These are phyloP conservation scores for Leptarthrus brevirostris DNA, from an alignment of 2,888 invertebrate species.

Conservation along the genomic window DNA sequence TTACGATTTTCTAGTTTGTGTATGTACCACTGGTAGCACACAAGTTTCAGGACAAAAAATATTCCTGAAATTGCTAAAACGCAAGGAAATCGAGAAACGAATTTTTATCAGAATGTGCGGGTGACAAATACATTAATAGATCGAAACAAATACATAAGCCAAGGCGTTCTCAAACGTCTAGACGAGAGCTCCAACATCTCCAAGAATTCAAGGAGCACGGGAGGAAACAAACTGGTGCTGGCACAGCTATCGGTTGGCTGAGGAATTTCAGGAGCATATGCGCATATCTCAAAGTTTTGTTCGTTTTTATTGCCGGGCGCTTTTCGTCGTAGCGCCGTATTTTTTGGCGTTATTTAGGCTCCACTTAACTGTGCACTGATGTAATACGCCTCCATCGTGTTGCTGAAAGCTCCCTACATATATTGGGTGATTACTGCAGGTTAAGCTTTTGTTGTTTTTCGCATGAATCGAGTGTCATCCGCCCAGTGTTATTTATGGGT, in stretches of 20 bases:
- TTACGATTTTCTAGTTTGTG: slow-evolving; percentile 16
- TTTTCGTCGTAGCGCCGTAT: not conserved
- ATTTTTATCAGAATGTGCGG: slow-evolving; percentile 40
- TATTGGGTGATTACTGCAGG: slow-evolving; percentile 5
- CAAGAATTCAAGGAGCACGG: slow-evolving; percentile 16
- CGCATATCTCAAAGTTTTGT: slow-evolving; percentile 51
- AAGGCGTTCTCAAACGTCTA: not conserved
- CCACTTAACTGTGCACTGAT: slow-evolving; percentile 30
- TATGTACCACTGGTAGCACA: slow-evolving; percentile 19
- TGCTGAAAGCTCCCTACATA: slow-evolving; percentile 13
- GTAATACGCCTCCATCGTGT: slow-evolving; percentile 27
- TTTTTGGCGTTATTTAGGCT: slow-evolving; percentile 19
- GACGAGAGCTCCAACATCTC: not conserved
- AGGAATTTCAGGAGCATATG: slow-evolving; percentile 50
- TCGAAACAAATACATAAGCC: slow-evolving; percentile 4
- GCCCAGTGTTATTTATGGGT: slow-evolving; percentile 42
- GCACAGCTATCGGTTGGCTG: slow-evolving; percentile 50
- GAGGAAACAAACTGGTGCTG: not conserved
- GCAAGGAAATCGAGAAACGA: slow-evolving; percentile 34
- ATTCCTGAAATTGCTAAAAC: slow-evolving; percentile 37
- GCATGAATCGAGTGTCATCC: slow-evolving; percentile 29
- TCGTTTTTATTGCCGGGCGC: slow-evolving; percentile 25
- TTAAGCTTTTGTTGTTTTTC: slow-evolving; percentile 32
- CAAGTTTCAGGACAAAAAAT: slow-evolving; percentile 12
- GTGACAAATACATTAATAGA: slow-evolving; percentile 6